phyloP scores from a whole-genome alignment of 2,888 invertebrate genomes.

The Dryobotodes eremita region DNA sequence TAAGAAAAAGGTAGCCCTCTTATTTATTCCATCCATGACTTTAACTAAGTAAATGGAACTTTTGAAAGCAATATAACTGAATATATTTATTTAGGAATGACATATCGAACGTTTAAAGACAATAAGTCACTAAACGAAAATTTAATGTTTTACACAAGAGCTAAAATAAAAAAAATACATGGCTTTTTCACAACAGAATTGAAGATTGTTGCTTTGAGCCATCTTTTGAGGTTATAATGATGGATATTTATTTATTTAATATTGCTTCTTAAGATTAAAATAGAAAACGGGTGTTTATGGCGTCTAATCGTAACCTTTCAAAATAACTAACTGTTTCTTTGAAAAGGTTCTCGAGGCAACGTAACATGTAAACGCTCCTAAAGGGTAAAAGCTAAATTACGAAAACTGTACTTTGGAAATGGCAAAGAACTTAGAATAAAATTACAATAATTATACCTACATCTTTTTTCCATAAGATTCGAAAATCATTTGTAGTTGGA shows the following conservation, averaged over 20 bases:
- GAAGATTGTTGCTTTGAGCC: too few relatives aligned
- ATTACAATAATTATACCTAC: too few relatives aligned
- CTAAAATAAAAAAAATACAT: too few relatives aligned
- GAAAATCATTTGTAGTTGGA: too few relatives aligned
- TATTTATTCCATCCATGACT: conserved; percentile 19
- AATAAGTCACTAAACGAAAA: too few relatives aligned
- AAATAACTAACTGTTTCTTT: neutral
- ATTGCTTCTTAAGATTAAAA: neutral
- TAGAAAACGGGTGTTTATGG: neutral
- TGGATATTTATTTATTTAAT: neutral
- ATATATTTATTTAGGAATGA: neutral
- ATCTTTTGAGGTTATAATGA: too few relatives aligned
- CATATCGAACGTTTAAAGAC: too few relatives aligned
- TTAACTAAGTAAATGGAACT: neutral
- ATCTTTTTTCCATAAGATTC: too few relatives aligned
- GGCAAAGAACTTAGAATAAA: neutral
- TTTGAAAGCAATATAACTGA: conserved; percentile 30
- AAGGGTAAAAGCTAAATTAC: neutral
- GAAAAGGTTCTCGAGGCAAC: neutral
- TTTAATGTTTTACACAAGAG: too few relatives aligned
- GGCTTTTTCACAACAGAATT: too few relatives aligned
- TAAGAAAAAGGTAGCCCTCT: conserved; percentile 19
- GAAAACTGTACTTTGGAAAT: neutral
- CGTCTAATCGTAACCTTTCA: neutral
- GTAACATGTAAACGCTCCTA: neutral